A percentile compares a stretch with the other conserved stretches of the same genome.
Conservation (phyloP, 2,888 invertebrate species). For the Cephus spinipes region DNA sequence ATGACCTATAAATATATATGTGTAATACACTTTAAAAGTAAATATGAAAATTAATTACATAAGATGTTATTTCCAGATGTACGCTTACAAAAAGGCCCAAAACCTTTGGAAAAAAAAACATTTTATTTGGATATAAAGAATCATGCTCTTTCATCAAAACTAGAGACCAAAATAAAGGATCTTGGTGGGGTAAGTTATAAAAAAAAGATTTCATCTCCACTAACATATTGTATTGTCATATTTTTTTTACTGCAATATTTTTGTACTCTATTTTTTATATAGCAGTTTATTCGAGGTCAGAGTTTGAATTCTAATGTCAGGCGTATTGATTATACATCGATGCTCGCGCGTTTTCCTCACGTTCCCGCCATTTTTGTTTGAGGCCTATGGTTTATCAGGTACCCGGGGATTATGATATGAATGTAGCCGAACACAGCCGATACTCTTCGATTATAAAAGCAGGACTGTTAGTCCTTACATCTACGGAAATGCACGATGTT, state of each 20-base stretch:
- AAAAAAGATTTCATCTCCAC: slow-evolving; percentile 2
- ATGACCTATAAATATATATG: not conserved
- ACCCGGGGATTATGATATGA: too few species aligned
- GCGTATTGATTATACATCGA: too few species aligned
- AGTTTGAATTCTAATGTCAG: too few species aligned
- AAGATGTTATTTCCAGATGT: slow-evolving; percentile 46
- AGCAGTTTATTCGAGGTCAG: not conserved
- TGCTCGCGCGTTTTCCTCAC: too few species aligned
- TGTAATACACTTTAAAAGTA: not conserved
- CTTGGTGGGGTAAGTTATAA: slow-evolving; percentile 77
- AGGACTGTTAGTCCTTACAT: too few species aligned
- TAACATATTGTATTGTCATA: not conserved
- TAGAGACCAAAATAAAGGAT: slow-evolving; percentile 78
- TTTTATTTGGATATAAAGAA: slow-evolving; percentile 84
- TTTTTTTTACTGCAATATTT: not conserved
- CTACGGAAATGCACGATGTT: too few species aligned
- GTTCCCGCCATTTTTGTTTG: too few species aligned
- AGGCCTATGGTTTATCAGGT: not conserved
- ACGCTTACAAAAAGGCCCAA: slow-evolving; percentile 66
- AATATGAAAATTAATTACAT: not conserved
- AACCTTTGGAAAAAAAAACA: slow-evolving; percentile 75
- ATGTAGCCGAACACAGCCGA: too few species aligned
- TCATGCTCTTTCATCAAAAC: slow-evolving; percentile 73
- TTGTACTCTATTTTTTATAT: not conserved
- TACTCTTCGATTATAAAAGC: too few species aligned